Percentiles rank a stretch among this genome's conserved stretches.
phyloP scores from a whole-genome alignment of 2,113 vertebrate species.

The Alaudala cheleensis region DNA sequence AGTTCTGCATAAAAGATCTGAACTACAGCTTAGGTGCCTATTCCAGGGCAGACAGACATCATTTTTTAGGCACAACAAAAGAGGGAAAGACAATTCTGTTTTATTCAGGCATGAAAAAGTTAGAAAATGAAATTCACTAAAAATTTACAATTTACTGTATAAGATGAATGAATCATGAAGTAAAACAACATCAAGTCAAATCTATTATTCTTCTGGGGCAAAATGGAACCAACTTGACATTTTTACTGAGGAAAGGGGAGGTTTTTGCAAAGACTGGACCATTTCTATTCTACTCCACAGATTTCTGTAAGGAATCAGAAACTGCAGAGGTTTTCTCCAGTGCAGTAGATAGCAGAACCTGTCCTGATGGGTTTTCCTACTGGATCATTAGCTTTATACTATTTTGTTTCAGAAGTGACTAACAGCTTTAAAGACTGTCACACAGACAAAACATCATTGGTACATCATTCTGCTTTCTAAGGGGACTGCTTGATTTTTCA shows the following conservation, averaged over 20 bases:
- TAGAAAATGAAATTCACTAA: background rate
- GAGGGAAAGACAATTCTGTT: background rate
- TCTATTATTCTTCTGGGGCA: background rate
- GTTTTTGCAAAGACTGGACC: background rate
- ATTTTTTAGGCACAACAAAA: background rate
- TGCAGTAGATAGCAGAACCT: background rate
- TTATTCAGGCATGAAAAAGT: background rate
- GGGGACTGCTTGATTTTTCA: background rate
- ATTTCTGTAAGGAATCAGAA: background rate
- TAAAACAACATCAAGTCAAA: background rate
- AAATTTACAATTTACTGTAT: background rate
- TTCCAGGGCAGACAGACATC: background rate
- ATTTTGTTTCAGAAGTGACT: background rate
- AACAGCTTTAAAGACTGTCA: background rate
- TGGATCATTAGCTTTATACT: background rate
- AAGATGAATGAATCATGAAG: background rate
- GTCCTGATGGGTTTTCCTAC: background rate
- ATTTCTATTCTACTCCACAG: background rate
- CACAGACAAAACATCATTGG: fast-evolving
- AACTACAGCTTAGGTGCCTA: background rate
- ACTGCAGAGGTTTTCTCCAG: background rate
- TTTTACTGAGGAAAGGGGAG: background rate
- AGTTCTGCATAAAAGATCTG: background rate
- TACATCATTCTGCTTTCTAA: background rate
- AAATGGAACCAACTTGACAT: background rate